phyloP scores from a whole-genome alignment of 2,888 invertebrate species.

The Aphodius sticticus region DNA sequence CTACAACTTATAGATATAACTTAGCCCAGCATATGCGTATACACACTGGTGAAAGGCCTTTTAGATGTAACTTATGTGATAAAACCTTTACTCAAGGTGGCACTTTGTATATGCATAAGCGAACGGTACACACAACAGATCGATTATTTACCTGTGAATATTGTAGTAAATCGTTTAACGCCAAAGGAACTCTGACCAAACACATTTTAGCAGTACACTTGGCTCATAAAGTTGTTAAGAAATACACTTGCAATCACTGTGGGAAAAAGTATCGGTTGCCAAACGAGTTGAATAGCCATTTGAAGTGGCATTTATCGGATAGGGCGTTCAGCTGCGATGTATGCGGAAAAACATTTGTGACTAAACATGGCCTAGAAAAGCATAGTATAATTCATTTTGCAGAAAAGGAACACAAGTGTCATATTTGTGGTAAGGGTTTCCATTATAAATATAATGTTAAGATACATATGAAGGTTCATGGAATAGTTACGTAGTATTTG shows the following conservation, averaged over 20 bases:
- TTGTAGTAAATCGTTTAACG: constrained; percentile 51
- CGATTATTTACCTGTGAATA: constrained; percentile 49
- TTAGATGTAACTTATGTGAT: constrained; percentile 24
- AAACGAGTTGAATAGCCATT: constrained; percentile 14
- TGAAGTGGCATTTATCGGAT: constrained; percentile 36
- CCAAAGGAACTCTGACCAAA: constrained; percentile 49
- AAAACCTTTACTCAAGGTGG: constrained; percentile 20
- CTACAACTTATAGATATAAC: not conserved
- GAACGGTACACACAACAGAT: constrained; percentile 49
- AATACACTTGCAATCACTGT: constrained; percentile 40
- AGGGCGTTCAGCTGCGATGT: constrained; percentile 15
- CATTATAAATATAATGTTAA: constrained; percentile 20
- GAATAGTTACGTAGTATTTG: not conserved
- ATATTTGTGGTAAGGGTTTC: constrained; percentile 19
- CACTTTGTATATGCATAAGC: constrained; percentile 10
- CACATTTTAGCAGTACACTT: constrained; percentile 44
- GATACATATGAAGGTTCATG: constrained; percentile 12
- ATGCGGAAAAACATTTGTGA: constrained; percentile 36
- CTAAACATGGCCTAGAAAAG: not conserved
- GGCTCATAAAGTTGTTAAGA: constrained; percentile 51
- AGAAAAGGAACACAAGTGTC: not conserved
- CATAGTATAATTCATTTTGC: constrained; percentile 11
- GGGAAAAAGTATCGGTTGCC: constrained; percentile 31
- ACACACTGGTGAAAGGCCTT: constrained; percentile 20
- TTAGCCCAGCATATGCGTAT: constrained; percentile 4